Base-by-base conservation (phyloP, 1,140 invertebrate genomes). In the Mesaphorura yosii region DNA sequence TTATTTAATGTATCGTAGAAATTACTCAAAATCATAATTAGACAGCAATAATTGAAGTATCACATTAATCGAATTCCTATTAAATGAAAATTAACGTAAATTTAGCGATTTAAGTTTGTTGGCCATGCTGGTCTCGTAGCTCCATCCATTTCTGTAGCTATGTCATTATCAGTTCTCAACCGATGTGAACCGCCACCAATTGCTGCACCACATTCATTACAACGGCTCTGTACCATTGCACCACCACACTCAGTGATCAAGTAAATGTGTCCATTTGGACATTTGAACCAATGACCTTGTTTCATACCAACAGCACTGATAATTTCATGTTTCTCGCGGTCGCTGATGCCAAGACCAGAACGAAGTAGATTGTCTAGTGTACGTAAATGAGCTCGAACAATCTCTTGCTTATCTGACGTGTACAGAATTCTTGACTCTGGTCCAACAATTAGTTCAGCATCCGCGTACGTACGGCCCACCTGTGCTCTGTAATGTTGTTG, bases 211-310 rank as follows among this genome's bases (percentile, higher is more conserved):
- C 83, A 86, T 48, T 75, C 75, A 44, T 79, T 78, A 66, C 83
- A 86, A 42, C 55, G 70, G 1, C 29, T 22, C 12, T 64, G 57
- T 65, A 75, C 28, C 69, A 73, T 82, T 0, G 82, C 82, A 5
- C 80, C 79, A 12, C 83, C 83, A 66, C 83, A 86, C n/a, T 84
- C 78, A 2, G 69, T 74, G 57, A 86, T 83, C 25, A 68, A 73
- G 65, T 86, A 86, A 42, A 75, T 67, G 65, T 86, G 83, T 3
- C 82, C 82, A 65, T 83, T 83, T 1, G 74, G 78, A 69, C 84
- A 86, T 64, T 79, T 81, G 63, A 69, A 85, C 83, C 83, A 86
- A 65, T 74, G 72, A 1, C 75, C 74, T 53, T 63, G 57, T 41
- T 20, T 23, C 20, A n/a, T 47, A 17, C 48, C 48, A n/a, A 56